Base-by-base conservation (phyloP, 2,113 vertebrate species). In the Trichechus manatus region DNA sequence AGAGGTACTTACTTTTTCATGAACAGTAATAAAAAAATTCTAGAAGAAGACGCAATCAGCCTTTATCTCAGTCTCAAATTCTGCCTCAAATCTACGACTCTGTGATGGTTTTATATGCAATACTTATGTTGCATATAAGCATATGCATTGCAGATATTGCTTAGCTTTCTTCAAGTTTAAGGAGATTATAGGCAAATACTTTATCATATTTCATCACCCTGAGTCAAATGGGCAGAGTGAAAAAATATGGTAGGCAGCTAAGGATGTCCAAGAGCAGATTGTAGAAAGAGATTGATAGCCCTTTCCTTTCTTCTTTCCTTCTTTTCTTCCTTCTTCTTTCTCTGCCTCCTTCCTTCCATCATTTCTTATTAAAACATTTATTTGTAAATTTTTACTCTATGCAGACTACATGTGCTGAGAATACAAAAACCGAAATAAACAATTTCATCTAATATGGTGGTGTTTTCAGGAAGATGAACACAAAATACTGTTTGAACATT, bases 1-100 rank as follows among this genome's bases (percentile, higher is more conserved):
- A 42, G 15, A 85, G 9, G 80, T 63, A 64, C 17, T 63, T 96
- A 88, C 88, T 75, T 56, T 93, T 92, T 94, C 56, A 92, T 79
- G 10, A 70, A 89, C 90, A 85, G 20, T 77, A 56, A 42, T 78
- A 86, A 63, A 66, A 68, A 70, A 68, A n/a, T 56, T 80, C 4
- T n/a, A 68, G 15, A 68, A 36, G 64, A 68, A 36, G 64, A 7
- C 3, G 87, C 88, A 36, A 25, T 78, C 33, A 22, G 15, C 64
- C 44, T 94, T 80, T 53, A 91, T 72, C 27, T 81, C 31, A 56
- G 4, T 82, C 66, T 91, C 31, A 66, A 87, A 91, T 79, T 75
- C 78, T 33, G 64, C 31, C 27, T 42, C 31, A 70, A 68, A 50
- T 81, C 13, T 68, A 84, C 7, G 84, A 4, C 2, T 88, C 39